These are phyloP conservation scores for Watsonalla binaria DNA, from an alignment of 2,888 invertebrate genomes.

Conservation along the genomic window DNA sequence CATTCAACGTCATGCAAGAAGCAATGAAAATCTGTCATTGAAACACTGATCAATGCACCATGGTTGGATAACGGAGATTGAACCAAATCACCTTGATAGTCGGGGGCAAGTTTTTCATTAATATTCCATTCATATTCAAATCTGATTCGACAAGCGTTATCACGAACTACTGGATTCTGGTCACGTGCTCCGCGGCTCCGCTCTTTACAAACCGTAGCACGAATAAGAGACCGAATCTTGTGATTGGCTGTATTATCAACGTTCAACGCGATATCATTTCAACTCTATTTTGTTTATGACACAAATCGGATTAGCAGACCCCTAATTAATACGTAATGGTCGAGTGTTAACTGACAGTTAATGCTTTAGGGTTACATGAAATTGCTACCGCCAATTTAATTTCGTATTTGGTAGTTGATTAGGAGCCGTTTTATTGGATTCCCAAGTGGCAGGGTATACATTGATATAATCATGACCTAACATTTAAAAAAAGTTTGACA, in stretches of 20 bases:
- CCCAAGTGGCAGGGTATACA: too few species aligned
- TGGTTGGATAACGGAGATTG: conserved; percentile 36
- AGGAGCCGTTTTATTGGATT: background rate
- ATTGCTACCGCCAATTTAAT: background rate
- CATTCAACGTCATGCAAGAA: too few species aligned
- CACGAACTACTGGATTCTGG: conserved; percentile 50
- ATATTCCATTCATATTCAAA: conserved; percentile 75
- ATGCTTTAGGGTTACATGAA: background rate
- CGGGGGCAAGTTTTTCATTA: conserved; percentile 65
- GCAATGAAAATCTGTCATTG: too few species aligned
- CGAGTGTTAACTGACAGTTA: background rate
- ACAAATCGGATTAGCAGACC: background rate
- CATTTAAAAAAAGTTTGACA: too few species aligned
- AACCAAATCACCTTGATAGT: conserved; percentile 37
- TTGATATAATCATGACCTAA: too few species aligned
- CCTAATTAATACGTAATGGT: background rate
- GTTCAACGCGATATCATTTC: conserved; percentile 34
- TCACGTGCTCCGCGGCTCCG: conserved; percentile 48
- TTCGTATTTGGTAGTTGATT: background rate
- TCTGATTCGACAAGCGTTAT: conserved; percentile 66
- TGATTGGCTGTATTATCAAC: conserved; percentile 64
- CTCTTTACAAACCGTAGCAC: conserved; percentile 49
- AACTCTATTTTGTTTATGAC: conserved; percentile 16
- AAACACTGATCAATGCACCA: too few species aligned
- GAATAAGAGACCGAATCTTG: conserved; percentile 53